Evolutionary conservation across 2,113 vertebrate species (phyloP).

Genomic region (Elachura formosa): DNA sequence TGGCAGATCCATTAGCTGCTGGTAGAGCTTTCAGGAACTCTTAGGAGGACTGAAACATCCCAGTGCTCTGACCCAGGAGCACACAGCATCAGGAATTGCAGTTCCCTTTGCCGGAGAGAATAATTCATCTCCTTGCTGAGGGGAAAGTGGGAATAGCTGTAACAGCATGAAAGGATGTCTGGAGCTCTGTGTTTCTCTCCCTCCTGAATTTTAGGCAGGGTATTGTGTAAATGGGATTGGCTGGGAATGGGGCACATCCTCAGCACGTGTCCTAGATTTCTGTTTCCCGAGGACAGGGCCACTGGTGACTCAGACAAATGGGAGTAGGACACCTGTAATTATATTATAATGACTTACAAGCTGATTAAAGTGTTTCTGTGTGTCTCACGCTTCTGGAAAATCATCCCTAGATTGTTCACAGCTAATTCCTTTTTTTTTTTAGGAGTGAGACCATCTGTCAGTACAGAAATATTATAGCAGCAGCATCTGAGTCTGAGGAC

Average conservation of each 20-base stretch:
- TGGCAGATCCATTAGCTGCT: slow-evolving; percentile 65
- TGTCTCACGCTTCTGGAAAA: not conserved
- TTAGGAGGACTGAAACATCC: slow-evolving; percentile 3
- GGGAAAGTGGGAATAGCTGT: not conserved
- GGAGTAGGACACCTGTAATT: not conserved
- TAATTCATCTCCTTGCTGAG: slow-evolving; percentile 30
- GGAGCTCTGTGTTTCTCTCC: not conserved
- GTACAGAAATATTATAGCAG: not conserved
- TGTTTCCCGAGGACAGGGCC: not conserved
- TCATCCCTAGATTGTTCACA: not conserved
- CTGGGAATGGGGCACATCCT: not conserved
- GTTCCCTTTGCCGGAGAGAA: not conserved
- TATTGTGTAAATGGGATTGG: not conserved
- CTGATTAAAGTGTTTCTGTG: not conserved
- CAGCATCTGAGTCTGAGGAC: not conserved
- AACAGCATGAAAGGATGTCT: not conserved
- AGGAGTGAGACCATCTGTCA: not conserved
- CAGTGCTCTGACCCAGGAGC: not conserved
- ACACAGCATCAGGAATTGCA: not conserved
- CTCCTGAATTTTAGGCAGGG: not conserved
- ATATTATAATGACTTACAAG: not conserved
- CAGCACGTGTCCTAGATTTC: not conserved
- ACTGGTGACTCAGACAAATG: not conserved
- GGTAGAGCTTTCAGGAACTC: slow-evolving; percentile 26
- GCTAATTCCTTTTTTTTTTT: not conserved